Base-by-base conservation (phyloP, 1,140 invertebrate genomes). In the Patella vulgata region DNA sequence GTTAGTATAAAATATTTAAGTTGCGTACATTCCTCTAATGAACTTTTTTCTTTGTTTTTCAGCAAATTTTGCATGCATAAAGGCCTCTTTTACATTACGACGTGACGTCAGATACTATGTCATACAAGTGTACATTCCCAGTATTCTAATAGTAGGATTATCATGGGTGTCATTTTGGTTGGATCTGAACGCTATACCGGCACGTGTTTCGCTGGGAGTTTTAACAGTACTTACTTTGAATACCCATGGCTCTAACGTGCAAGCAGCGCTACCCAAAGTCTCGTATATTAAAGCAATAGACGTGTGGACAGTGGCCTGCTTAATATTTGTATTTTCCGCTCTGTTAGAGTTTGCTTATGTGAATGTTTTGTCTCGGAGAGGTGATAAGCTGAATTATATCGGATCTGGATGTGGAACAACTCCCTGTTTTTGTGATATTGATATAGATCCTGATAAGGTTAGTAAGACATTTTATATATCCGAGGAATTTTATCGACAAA, bases 101-200 rank as follows among this genome's bases (percentile, higher is more conserved):
- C 86, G 95, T 17, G 90, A 95, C 77, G 94, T 93, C 4, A 93
- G 94, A 43, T 97, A 95, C 80, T 97, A 97, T 84, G 87, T 97
- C 2, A 93, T 95, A 65, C 92, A 94, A 85, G 92, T 96, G 5
- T 97, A 96, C 82, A 89, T 96, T 28, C 96, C 96, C 0, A 96
- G 94, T 78, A 93, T 94, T 44, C 86, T 98, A 31, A 94, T 97
- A 60, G 95, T 97, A 0, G 91, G 96, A 0, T 85, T 97, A 0
- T 96, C 94, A 0, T 98, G 95, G 94, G 95, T 98, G 0, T 94
- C 93, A 0, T 97, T 97, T 82, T 98, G 94, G 94, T 87, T 89
- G 48, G 88, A 89, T 63, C 84, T 88, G 21, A 85, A 87, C 48
- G 88, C 88, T 57, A 85, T 87, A 6, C 86, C 87, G 4, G 88